Evolutionary conservation across 2,113 vertebrate species (phyloP).

Genomic region (Triplophysa dalaica): DNA sequence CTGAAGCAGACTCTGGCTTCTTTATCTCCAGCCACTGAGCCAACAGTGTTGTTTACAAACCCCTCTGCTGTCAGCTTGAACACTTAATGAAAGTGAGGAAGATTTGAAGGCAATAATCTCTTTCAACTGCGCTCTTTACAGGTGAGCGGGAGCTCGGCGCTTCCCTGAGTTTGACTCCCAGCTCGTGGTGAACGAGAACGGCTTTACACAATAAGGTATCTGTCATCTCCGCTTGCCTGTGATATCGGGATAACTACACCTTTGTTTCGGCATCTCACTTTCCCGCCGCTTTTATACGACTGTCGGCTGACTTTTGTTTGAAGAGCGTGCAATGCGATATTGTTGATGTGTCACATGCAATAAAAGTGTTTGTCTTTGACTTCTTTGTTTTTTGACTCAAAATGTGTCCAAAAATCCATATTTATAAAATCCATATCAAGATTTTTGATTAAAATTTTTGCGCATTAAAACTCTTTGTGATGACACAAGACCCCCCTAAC

Average conservation of each 20-base stretch:
- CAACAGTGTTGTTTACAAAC: constrained; percentile 50
- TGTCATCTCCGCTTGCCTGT: constrained; percentile 49
- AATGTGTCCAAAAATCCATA: not conserved
- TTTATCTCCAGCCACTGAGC: constrained; percentile 41
- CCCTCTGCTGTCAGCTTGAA: constrained; percentile 42
- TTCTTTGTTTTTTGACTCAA: not conserved
- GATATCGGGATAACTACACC: constrained; percentile 40
- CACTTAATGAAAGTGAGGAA: constrained; percentile 45
- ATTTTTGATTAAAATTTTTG: not conserved
- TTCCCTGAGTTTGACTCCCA: constrained; percentile 30
- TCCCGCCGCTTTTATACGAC: constrained; percentile 7
- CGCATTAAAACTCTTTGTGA: not conserved
- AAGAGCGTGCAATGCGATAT: constrained; percentile 10
- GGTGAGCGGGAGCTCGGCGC: constrained; percentile 36
- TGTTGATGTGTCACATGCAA: not conserved
- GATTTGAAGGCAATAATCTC: constrained; percentile 48
- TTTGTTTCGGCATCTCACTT: constrained; percentile 25
- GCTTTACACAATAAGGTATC: constrained; percentile 50
- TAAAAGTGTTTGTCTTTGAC: not conserved
- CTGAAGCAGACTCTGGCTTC: constrained; percentile 33
- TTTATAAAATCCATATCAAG: not conserved
- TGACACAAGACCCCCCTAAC: not conserved
- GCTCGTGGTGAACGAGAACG: constrained; percentile 40
- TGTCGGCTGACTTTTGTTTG: constrained; percentile 24
- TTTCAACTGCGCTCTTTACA: constrained; percentile 45